Conservation (phyloP, 2,888 invertebrate genomes). For the Apamea monoglypha region DNA sequence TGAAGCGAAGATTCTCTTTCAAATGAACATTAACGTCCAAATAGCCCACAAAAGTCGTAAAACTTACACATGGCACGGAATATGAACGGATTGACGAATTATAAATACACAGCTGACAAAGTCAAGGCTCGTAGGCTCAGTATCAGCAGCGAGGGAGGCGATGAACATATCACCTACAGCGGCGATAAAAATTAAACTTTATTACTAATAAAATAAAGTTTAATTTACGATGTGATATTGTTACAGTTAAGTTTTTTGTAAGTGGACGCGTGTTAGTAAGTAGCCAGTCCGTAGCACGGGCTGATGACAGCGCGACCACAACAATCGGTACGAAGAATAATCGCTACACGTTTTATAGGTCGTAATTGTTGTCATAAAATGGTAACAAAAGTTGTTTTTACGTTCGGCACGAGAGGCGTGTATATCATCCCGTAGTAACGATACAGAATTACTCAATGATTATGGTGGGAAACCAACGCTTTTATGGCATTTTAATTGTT, state of each 20-base stretch:
- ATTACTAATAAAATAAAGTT: slow-evolving; percentile 72
- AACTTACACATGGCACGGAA: slow-evolving; percentile 65
- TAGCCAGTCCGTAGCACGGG: slow-evolving; percentile 76
- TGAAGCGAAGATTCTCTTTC: slow-evolving; percentile 54
- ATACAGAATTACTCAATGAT: slow-evolving; percentile 82
- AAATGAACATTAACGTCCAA: slow-evolving; percentile 61
- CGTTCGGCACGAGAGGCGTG: slow-evolving; percentile 87
- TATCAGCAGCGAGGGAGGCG: slow-evolving; percentile 66
- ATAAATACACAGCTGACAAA: slow-evolving; percentile 80
- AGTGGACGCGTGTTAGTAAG: slow-evolving; percentile 65
- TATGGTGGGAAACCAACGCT: slow-evolving; percentile 83
- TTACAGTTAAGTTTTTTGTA: slow-evolving; percentile 70
- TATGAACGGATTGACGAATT: slow-evolving; percentile 75
- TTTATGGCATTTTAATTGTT: slow-evolving; percentile 87
- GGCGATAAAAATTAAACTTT: slow-evolving; percentile 72
- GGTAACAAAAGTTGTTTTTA: slow-evolving; percentile 90
- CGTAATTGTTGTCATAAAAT: slow-evolving; percentile 90
- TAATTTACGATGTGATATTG: slow-evolving; percentile 67
- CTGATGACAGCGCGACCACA: slow-evolving; percentile 87
- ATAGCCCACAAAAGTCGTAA: slow-evolving; percentile 62
- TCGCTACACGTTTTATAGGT: slow-evolving; percentile 89
- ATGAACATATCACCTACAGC: slow-evolving; percentile 68
- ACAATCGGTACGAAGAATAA: slow-evolving; percentile 88
- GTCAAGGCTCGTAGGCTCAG: slow-evolving; percentile 77
- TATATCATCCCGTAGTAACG: slow-evolving; percentile 87